Base-by-base conservation (phyloP, 2,113 vertebrate genomes). In the Etheostoma spectabile region DNA sequence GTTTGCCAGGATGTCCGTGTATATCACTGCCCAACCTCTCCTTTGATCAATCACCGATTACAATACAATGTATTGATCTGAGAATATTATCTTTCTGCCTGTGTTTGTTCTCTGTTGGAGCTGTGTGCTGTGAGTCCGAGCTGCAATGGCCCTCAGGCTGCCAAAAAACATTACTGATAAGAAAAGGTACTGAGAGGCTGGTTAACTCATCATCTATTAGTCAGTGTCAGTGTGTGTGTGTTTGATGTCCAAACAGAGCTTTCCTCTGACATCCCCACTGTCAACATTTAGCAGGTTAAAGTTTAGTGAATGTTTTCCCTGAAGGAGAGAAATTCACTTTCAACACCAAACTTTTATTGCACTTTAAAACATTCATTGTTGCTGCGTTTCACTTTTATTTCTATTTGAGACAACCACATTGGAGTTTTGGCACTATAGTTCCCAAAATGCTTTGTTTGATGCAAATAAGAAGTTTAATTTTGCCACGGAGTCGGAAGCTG, bases 171-270 rank as follows among this genome's bases (percentile, higher is more conserved):
- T 11, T 5, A 48, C 75, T 84, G 91, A 91, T 90, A 89, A 87
- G 84, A 79, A 67, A 63, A 82, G 77, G 82, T 72, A 90, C 75
- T 12, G 84, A 89, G 80, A 86, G 77, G 74, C 80, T 6, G 1
- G 89, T 92, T 93, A 93, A 91, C 92, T 90, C 85, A 77, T 93
- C 88, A 92, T 45, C 90, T 84, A 89, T 90, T 93, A 88, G 64
- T 85, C 27, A 42, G 38, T 22, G 18, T 53, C 18, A 13, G 75
- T 85, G 21, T 64, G 64, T 76, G 66, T 73, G 12, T 85, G 70
- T 77, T 51, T 66, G 64, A 77, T 84, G 78, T 86, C 77, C 82
- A 91, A 90, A 91, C 83, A 87, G 51, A 82, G 73, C 78, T 80
- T 74, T 49, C 18, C 71, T 76, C 66, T 83, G 86, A 84, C 75